Base-by-base conservation (phyloP, 2,797 vertebrate genomes). In the Bufotes viridis region DNA sequence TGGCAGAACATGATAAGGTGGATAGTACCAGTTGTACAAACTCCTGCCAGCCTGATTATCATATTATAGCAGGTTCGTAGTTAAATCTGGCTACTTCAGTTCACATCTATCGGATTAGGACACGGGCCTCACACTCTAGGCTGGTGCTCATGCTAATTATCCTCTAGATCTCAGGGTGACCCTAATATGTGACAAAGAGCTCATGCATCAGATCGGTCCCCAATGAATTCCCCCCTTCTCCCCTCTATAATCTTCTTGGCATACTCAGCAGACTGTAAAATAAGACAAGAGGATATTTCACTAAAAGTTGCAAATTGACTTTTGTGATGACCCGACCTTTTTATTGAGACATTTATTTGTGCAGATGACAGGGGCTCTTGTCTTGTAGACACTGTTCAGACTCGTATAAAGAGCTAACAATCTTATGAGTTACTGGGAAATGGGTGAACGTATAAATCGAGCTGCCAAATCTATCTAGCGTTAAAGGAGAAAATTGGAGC, bases 51-150 rank as follows among this genome's bases (percentile, higher is more conserved):
- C 51, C 51, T 78, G 1, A 55, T 78, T 78, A 78, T 14, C 75
- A 78, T 78, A 78, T 57, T 78, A 24, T 57, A 55, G 22, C 49
- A 0, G n/a, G 65, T 67, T 3, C 13, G 49, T n/a, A 24, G n/a
- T 55, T 22, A 51, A 24, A 13, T 15, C 51, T 17, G 63, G 63
- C 22, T 57, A 70, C 20, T 57, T 49, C 81, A 69, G 42, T 67
- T 83, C 63, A 29, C 29, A 29, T 29, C 1, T 2, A 29, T 29
- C 1, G 1, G 29, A 29, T 72, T 53, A 70, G 49, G 61, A 69
- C 63, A 82, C 42, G 69, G 81, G 29, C 65, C 53, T 83, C 81
- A 57, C 65, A 83, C 65, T 55, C 26, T 24, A 11, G 51, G 22
- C 22, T 26, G 51, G 5, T 0, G n/a, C 15, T 51, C 10, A 55